phyloP scores from a whole-genome alignment of 2,888 invertebrate species.

The Gisinianus flammeolus region DNA sequence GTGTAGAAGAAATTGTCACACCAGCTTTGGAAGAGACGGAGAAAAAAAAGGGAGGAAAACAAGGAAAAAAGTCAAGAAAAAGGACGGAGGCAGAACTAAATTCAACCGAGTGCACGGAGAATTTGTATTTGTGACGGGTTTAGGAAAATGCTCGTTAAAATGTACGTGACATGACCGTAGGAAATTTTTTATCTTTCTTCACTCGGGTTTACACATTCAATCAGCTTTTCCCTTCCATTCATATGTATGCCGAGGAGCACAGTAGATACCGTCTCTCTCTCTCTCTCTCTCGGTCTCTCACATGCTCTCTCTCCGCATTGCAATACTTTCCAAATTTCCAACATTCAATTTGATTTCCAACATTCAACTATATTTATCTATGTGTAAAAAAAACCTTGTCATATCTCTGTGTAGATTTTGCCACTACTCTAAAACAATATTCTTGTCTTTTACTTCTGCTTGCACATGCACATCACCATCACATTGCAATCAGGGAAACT shows the following conservation, averaged over 20 bases:
- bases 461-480: neutral
- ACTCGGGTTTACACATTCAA: conserved; percentile 7
- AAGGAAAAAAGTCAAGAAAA: neutral
- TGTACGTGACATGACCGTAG: conserved; percentile 25
- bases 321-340: neutral
- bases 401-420: neutral
- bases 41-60: neutral
- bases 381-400: neutral
- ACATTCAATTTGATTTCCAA: neutral
- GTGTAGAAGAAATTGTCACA: no score
- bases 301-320: neutral
- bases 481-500: neutral
- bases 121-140: conserved; percentile 29
- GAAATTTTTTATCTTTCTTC: conserved; percentile 14
- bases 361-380: no score
- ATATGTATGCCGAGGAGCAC: neutral
- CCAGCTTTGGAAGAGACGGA: neutral
- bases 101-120: neutral
- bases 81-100: neutral
- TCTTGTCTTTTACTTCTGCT: neutral
- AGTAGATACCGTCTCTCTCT: neutral
- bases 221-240: neutral
- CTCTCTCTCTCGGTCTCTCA: neutral
- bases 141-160: conserved; percentile 32
- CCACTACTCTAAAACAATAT: neutral